phyloP scores from a whole-genome alignment of 2,888 invertebrate species.

The Eilema griseolum region DNA sequence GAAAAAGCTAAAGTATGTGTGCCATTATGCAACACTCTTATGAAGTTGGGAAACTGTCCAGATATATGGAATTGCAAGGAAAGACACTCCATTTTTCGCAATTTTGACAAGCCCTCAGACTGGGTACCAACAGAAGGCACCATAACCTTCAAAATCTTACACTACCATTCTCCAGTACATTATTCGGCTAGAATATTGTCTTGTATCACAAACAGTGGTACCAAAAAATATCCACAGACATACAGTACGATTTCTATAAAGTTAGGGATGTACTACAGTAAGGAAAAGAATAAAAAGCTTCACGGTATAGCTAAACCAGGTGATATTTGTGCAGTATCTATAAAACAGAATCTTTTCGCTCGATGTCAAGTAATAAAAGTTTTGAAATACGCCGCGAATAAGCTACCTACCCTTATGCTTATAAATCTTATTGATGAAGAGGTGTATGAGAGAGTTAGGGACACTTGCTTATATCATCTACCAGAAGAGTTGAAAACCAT shows the following conservation, averaged over 20 bases:
- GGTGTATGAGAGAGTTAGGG: slow-evolving; percentile 69
- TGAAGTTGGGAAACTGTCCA: slow-evolving; percentile 89
- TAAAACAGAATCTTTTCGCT: slow-evolving; percentile 79
- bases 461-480: slow-evolving; percentile 79
- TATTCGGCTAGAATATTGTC: slow-evolving; percentile 86
- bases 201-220: slow-evolving; percentile 50
- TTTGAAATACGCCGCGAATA: slow-evolving; percentile 61
- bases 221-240: slow-evolving; percentile 67
- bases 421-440: slow-evolving; percentile 89
- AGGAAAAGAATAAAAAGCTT: slow-evolving; percentile 66
- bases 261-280: slow-evolving; percentile 74
- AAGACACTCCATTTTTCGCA: slow-evolving; percentile 88
- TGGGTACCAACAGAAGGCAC: slow-evolving; percentile 85
- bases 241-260: slow-evolving; percentile 71
- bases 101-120: slow-evolving; percentile 82
- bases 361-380: slow-evolving; percentile 87
- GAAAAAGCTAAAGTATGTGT: slow-evolving; percentile 73
- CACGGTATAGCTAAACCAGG: slow-evolving; percentile 82
- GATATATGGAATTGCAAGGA: slow-evolving; percentile 85
- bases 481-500: slow-evolving; percentile 82
- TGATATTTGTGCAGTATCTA: slow-evolving; percentile 85
- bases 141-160: slow-evolving; percentile 86
- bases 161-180: slow-evolving; percentile 87
- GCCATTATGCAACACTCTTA: slow-evolving; percentile 87
- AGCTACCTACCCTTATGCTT: slow-evolving; percentile 67